Evolutionary conservation across 1,140 invertebrate genomes (phyloP).

Genomic region (Saccostrea echinata): DNA sequence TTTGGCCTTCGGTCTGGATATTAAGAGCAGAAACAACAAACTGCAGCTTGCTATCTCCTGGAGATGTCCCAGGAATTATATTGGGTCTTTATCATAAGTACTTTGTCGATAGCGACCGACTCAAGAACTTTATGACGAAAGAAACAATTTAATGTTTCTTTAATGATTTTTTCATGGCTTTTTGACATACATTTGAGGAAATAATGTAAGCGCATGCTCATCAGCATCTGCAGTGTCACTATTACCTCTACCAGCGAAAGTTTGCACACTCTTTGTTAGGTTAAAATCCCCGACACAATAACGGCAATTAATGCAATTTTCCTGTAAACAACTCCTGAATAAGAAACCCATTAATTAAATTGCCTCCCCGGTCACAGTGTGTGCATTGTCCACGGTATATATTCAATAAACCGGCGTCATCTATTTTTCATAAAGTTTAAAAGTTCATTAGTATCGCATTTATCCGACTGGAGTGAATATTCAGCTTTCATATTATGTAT

Average conservation of each 20-base stretch:
- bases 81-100: conserved; percentile 34
- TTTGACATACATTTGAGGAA: conserved; percentile 20
- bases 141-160: conserved; percentile 22
- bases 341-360: conserved; percentile 8
- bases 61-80: not conserved
- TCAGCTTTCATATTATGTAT: conserved; percentile 21
- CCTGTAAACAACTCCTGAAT: not conserved
- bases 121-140: conserved; percentile 25
- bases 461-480: conserved; percentile 6
- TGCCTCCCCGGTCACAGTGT: not conserved
- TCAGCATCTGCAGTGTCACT: conserved; percentile 18
- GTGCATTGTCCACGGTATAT: not conserved
- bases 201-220: not conserved
- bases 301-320: not conserved
- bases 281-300: conserved; percentile 22
- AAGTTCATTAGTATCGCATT: conserved; percentile 28
- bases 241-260: not conserved
- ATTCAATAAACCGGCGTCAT: conserved; percentile 28
- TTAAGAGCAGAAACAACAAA: conserved; percentile 13
- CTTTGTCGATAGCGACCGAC: conserved; percentile 26
- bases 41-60: not conserved
- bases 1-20: not conserved
- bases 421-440: conserved; percentile 39
- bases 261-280: conserved; percentile 3
- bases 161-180: conserved; percentile 1